phyloP scores from a whole-genome alignment of 2,113 vertebrate genomes.

The Eonycteris spelaea region DNA sequence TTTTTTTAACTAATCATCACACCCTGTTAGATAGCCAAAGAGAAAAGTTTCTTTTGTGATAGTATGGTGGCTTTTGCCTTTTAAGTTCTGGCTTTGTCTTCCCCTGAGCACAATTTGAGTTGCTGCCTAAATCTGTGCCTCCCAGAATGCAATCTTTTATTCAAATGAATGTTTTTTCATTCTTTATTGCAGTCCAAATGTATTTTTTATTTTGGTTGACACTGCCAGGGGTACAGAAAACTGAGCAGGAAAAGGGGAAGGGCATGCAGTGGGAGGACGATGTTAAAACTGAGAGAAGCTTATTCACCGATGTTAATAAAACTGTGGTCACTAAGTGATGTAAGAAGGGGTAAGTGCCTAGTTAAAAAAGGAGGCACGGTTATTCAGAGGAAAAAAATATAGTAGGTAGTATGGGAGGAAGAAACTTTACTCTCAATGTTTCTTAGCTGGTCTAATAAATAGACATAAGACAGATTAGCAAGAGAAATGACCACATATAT shows the following conservation, averaged over 20 bases:
- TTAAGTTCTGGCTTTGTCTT: not conserved
- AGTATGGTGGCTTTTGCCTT: not conserved
- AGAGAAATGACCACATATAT: not conserved
- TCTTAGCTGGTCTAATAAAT: not conserved
- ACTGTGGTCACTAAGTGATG: not conserved
- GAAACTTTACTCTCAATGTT: not conserved
- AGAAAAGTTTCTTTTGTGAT: not conserved
- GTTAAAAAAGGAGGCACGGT: not conserved
- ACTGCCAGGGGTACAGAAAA: not conserved
- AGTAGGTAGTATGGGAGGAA: not conserved
- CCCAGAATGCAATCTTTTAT: not conserved
- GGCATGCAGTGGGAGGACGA: not conserved
- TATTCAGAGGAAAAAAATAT: not conserved
- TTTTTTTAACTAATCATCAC: not conserved
- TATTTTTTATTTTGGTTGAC: not conserved
- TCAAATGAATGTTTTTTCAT: not conserved
- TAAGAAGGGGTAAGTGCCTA: not conserved
- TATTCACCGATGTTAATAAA: not conserved
- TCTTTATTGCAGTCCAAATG: not conserved
- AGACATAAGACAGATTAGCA: not conserved
- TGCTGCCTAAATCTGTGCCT: not conserved
- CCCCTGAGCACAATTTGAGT: not conserved
- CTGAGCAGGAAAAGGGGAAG: not conserved
- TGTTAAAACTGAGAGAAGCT: not conserved
- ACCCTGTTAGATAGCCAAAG: not conserved